These are phyloP conservation scores for Drosophila gaucha DNA, from an alignment of 2,888 invertebrate species.

Conservation along the genomic window DNA sequence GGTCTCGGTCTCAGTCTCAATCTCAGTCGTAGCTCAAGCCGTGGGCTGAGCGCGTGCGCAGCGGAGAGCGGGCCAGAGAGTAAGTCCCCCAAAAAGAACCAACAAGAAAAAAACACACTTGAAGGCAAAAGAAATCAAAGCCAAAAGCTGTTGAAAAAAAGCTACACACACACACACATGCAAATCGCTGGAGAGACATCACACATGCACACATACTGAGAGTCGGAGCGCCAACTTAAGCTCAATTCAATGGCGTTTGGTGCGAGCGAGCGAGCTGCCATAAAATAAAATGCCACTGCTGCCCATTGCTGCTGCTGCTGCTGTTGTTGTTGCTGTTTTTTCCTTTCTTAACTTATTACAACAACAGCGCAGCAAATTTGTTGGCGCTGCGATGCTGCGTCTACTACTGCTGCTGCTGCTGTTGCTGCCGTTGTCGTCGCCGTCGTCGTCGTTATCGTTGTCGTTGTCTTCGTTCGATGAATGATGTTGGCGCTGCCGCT, in stretches of 20 bases:
- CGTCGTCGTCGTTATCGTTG: conserved; percentile 35
- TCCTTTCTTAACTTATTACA: conserved; percentile 67
- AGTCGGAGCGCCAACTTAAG: conserved; percentile 61
- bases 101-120: conserved; percentile 41
- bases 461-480: conserved; percentile 71
- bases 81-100: conserved; percentile 30
- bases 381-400: conserved; percentile 63
- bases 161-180: conserved; percentile 21
- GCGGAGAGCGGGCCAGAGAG: conserved; percentile 50
- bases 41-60: conserved; percentile 56
- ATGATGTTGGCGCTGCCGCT: conserved; percentile 69
- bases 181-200: conserved; percentile 29
- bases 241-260: conserved; percentile 78
- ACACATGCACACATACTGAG: conserved; percentile 41
- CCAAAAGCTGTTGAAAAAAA: conserved; percentile 66
- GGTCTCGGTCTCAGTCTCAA: conserved; percentile 32
- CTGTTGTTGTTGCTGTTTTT: conserved; percentile 38
- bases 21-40: conserved; percentile 47
- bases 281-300: conserved; percentile 57
- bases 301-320: conserved; percentile 27
- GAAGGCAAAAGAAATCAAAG: conserved; percentile 72
- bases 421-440: background rate
- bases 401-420: conserved; percentile 34
- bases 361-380: conserved; percentile 55
- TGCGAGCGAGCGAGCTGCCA: conserved; percentile 67